Conservation (phyloP, 2,797 vertebrate species). For the Spatula clypeata region DNA sequence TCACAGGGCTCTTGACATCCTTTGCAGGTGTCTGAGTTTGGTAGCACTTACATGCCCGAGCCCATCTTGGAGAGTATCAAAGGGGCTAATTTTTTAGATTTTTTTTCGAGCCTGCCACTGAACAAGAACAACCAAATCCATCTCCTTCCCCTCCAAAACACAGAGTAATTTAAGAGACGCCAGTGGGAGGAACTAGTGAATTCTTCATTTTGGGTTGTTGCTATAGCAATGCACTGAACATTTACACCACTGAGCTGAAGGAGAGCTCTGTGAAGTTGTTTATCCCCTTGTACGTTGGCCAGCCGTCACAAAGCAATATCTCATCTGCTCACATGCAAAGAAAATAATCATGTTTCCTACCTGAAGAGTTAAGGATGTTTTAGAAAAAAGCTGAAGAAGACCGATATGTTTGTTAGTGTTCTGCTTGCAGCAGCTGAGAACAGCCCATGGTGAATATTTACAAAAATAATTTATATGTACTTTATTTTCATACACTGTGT, state of each 20-base stretch:
- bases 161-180: background rate
- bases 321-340: background rate
- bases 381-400: background rate
- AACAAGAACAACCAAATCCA: background rate
- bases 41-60: background rate
- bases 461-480: background rate
- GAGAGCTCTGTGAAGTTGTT: background rate
- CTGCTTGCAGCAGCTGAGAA: background rate
- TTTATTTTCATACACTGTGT: background rate
- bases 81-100: background rate
- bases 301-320: background rate
- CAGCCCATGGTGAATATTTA: background rate
- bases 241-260: background rate
- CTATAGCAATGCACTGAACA: constrained; percentile 6
- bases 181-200: background rate
- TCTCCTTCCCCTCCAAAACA: background rate
- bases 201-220: constrained; percentile 21
- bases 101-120: background rate
- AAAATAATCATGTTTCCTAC: background rate
- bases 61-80: background rate
- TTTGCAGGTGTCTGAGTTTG: background rate
- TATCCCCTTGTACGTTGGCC: background rate
- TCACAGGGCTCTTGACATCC: background rate
- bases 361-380: background rate
- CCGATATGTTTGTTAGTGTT: background rate